phyloP scores from a whole-genome alignment of 2,888 invertebrate genomes.

The Synergus gifuensis region DNA sequence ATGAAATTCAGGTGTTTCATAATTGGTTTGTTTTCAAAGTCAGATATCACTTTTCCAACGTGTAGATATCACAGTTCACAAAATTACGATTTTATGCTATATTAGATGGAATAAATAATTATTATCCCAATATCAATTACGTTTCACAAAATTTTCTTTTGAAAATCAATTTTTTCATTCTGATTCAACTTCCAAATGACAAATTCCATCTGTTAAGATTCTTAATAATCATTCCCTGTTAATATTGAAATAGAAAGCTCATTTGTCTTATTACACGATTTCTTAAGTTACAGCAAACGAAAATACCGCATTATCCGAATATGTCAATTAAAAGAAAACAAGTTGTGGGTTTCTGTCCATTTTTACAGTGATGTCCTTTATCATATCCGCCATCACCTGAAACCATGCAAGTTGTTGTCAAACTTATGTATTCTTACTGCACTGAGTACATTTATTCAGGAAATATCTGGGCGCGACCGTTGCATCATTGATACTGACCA shows the following conservation, averaged over 20 bases:
- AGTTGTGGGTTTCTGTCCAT: background rate
- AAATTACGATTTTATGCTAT: background rate
- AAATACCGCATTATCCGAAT: background rate
- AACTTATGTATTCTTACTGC: slow-evolving; percentile 52
- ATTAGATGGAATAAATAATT: too few relatives aligned
- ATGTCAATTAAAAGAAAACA: background rate
- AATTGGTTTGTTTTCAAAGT: background rate
- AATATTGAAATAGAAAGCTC: background rate
- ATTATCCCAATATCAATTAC: too few relatives aligned
- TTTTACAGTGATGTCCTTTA: background rate
- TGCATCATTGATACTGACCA: slow-evolving; percentile 67
- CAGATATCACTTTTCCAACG: background rate
- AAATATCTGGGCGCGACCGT: slow-evolving; percentile 72
- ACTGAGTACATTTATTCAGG: slow-evolving; percentile 69
- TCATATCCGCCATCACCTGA: background rate
- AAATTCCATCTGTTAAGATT: background rate
- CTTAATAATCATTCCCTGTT: background rate
- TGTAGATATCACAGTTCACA: background rate
- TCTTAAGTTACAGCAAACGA: background rate
- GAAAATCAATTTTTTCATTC: background rate
- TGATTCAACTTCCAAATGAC: background rate
- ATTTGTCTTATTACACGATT: background rate
- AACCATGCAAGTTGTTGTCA: slow-evolving; percentile 33
- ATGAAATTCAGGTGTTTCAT: background rate
- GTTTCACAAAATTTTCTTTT: too few relatives aligned